Conservation (phyloP, 2,113 vertebrate genomes). For the Saiga tatarica region DNA sequence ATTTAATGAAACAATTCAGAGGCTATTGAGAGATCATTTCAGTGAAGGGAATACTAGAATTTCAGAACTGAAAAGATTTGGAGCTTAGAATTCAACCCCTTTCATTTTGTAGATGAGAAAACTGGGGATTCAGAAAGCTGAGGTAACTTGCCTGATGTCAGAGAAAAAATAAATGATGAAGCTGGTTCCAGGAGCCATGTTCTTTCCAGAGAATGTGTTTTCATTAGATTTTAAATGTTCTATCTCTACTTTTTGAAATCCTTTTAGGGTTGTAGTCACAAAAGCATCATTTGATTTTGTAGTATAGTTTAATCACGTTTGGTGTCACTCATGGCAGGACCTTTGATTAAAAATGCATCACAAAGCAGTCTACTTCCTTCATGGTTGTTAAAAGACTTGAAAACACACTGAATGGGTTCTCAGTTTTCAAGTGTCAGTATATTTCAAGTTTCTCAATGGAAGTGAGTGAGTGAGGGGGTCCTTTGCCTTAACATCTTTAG, state of each 20-base stretch:
- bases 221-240: slow-evolving; percentile 32
- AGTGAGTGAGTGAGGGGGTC: background rate
- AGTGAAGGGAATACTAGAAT: slow-evolving; percentile 10
- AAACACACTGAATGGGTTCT: slow-evolving; percentile 8
- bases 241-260: background rate
- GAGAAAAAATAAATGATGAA: background rate
- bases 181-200: background rate
- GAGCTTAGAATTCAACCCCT: background rate
- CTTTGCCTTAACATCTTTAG: slow-evolving; percentile 28
- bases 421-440: slow-evolving; percentile 39
- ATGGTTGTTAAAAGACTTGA: slow-evolving; percentile 33
- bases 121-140: background rate
- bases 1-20: slow-evolving; percentile 40
- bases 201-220: background rate
- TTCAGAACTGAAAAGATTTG: background rate
- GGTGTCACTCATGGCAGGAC: background rate
- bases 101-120: slow-evolving; percentile 31
- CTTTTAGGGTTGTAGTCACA: background rate
- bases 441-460: slow-evolving; percentile 32
- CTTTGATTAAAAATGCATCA: slow-evolving; percentile 41
- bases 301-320: background rate
- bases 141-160: slow-evolving; percentile 12
- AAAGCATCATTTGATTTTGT: background rate
- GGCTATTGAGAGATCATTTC: slow-evolving; percentile 6
- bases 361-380: background rate